These are phyloP conservation scores for Calcarius lapponicus DNA, from an alignment of 2,797 vertebrate species.

Conservation along the genomic window DNA sequence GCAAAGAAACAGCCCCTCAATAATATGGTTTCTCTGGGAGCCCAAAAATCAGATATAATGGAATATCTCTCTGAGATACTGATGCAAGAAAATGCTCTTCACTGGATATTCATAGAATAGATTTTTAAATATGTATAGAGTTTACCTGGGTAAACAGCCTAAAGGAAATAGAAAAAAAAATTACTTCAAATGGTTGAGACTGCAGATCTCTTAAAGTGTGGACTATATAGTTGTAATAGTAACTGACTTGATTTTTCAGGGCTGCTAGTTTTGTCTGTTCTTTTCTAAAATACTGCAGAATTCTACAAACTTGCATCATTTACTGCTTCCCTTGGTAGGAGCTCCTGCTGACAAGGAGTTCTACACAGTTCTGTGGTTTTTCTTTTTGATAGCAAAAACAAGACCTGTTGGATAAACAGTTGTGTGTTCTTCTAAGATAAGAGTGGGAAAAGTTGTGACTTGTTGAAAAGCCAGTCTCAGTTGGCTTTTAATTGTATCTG, in stretches of 20 bases:
- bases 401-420: not conserved
- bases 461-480: not conserved
- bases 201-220: not conserved
- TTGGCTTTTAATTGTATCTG: not conserved
- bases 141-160: not conserved
- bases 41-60: not conserved
- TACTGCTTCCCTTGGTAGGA: not conserved
- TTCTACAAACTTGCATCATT: not conserved
- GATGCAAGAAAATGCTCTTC: not conserved
- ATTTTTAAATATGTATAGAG: not conserved
- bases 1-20: not conserved
- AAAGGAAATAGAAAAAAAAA: not conserved
- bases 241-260: not conserved
- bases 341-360: not conserved
- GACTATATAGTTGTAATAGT: not conserved
- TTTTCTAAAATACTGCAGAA: not conserved
- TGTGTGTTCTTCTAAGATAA: not conserved
- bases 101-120: not conserved
- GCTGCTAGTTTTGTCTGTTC: not conserved
- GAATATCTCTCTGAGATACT: not conserved
- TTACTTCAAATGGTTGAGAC: not conserved
- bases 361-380: not conserved
- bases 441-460: not conserved
- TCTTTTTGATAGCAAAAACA: not conserved
- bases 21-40: not conserved